Evolutionary conservation across 2,113 vertebrate species (phyloP).

Genomic region (Eolophus roseicapilla): DNA sequence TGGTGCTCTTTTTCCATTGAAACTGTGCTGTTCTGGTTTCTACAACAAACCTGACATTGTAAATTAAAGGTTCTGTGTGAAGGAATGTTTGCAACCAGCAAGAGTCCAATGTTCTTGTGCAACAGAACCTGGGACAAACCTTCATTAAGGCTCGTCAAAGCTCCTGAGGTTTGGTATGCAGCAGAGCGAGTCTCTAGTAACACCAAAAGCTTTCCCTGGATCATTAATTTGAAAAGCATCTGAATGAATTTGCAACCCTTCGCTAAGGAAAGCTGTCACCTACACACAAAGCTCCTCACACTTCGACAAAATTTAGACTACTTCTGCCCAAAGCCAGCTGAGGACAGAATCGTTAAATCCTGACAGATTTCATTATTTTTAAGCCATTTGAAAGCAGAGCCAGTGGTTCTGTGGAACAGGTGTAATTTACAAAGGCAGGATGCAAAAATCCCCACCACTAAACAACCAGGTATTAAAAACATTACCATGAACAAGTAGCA

Average conservation of each 20-base stretch:
- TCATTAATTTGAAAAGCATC: conserved; percentile 49
- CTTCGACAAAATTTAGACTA: not conserved
- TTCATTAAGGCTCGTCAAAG: conserved; percentile 60
- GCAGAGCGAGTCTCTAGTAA: not conserved
- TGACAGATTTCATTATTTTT: not conserved
- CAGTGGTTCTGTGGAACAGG: not conserved
- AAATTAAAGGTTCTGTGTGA: conserved; percentile 57
- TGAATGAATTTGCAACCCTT: conserved; percentile 44
- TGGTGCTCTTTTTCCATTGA: conserved; percentile 40
- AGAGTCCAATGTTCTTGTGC: conserved; percentile 36
- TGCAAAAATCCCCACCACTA: not conserved
- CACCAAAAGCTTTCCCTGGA: not conserved
- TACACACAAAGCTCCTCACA: not conserved
- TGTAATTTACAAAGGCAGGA: not conserved
- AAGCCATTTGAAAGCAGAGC: not conserved
- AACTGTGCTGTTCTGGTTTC: conserved; percentile 54
- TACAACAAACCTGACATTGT: conserved; percentile 67
- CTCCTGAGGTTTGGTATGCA: conserved; percentile 64
- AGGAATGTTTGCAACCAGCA: conserved; percentile 40
- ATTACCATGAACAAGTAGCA: not conserved
- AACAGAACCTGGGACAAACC: conserved; percentile 54
- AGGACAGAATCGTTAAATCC: not conserved
- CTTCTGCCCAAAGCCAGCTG: conserved; percentile 21
- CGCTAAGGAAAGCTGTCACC: conserved; percentile 36
- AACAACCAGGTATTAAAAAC: not conserved